Base-by-base conservation (phyloP, 2,797 vertebrate species). In the Mormyrus hasselquistii region DNA sequence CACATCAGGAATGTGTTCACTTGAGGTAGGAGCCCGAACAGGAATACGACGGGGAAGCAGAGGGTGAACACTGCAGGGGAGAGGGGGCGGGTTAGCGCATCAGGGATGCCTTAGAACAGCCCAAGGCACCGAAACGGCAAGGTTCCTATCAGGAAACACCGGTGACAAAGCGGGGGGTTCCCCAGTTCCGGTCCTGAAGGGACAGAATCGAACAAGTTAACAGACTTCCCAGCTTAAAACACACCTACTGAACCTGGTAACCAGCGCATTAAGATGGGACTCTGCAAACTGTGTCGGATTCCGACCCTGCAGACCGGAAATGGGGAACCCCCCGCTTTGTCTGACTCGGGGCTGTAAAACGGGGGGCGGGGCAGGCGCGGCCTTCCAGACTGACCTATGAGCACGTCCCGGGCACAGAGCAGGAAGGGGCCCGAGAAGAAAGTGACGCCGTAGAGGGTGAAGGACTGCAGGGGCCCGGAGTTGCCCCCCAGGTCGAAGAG, bases 1-100 rank as follows among this genome's bases (percentile, higher is more conserved):
- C 97, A 97, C 97, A 98, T 98, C 92, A 97, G 93, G 94, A 97
- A 98, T 55, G 97, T 98, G 93, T 98, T 98, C 94, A 98, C 96
- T 94, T 98, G 97, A 93, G 97, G 97, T 94, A 98, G 95, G 93
- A 97, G 96, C 90, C 97, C 97, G 91, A 98, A 96, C 89, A 98
- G 96, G 94, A 98, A 98, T 93, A 98, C 95, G 91, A 96, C 95
- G 0, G 97, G 97, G 93, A 98, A 98, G 95, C 96, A 97, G 92
- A 98, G 93, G 90, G 96, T 96, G 93, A 98, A 97, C 88, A 97
- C 97, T 98, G 95, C 87, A 50, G 84, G 4, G 76, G 5, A 1
- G 8, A 86, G 10, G 34, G 8, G 34, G 7, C 73, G 8, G 14
- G 53, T 29, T 0, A 73, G 44, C 16, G 88, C 88, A 76, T 19